These are phyloP conservation scores for Heliconius himera DNA, from an alignment of 1,140 invertebrate genomes.

Conservation along the genomic window DNA sequence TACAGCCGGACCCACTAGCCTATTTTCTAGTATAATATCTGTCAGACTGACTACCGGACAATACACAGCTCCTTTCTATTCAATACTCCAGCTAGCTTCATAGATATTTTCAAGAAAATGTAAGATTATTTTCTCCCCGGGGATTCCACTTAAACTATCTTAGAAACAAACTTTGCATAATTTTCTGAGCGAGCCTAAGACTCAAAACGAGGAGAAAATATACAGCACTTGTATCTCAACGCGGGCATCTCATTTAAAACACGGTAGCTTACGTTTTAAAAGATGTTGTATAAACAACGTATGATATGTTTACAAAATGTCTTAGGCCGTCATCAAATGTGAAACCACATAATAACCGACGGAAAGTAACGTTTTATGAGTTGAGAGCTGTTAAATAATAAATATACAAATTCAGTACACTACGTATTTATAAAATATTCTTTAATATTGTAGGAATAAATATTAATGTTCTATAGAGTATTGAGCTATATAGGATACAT, in stretches of 20 bases:
- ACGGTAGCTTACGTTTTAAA: constrained; percentile 63
- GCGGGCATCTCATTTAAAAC: constrained; percentile 68
- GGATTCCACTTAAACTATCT: constrained; percentile 56
- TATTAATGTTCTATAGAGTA: not conserved
- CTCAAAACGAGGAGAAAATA: constrained; percentile 67
- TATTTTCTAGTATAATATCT: constrained; percentile 53
- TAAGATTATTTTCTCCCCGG: constrained; percentile 44
- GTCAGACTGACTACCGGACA: constrained; percentile 46
- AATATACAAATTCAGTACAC: not conserved
- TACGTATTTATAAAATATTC: no score
- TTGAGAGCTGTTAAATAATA: constrained; percentile 19
- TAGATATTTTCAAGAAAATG: constrained; percentile 50
- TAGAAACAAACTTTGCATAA: constrained; percentile 65
- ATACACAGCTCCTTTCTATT: constrained; percentile 49
- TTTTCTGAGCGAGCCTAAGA: constrained; percentile 55
- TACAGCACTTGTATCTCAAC: constrained; percentile 72
- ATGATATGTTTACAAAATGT: constrained; percentile 57
- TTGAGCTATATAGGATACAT: not conserved
- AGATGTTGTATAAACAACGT: constrained; percentile 67
- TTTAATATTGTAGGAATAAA: not conserved
- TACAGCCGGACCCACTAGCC: constrained; percentile 41
- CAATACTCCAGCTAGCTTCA: constrained; percentile 46
- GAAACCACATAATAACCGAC: constrained; percentile 30
- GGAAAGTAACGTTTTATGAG: constrained; percentile 14
- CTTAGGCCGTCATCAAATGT: constrained; percentile 39